Conservation (phyloP, 2,113 vertebrate genomes). For the Pseudopipra pipra region DNA sequence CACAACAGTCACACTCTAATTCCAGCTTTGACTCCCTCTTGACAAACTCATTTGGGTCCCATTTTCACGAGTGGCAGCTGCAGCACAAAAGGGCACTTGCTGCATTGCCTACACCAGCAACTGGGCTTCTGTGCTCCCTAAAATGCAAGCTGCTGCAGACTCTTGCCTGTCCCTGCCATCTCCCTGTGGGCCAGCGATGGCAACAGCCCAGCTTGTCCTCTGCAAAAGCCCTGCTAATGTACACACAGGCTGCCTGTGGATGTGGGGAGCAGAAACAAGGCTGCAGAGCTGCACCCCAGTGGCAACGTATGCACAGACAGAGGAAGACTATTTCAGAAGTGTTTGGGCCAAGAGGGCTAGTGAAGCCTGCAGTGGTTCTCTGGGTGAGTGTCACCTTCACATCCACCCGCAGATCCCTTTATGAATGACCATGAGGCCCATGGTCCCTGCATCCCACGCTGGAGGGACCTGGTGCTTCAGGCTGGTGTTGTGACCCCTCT, state of each 20-base stretch:
- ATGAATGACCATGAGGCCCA: neutral
- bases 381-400: neutral
- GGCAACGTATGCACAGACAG: neutral
- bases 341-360: neutral
- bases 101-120: accelerated
- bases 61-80: neutral
- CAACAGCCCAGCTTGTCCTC: neutral
- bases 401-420: neutral
- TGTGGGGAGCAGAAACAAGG: neutral
- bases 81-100: neutral
- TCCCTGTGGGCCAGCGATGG: neutral
- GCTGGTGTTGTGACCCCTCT: neutral
- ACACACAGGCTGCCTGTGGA: accelerated
- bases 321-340: neutral
- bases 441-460: neutral
- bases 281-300: neutral
- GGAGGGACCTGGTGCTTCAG: neutral
- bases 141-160: neutral
- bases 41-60: neutral
- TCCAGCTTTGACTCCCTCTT: neutral
- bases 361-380: neutral
- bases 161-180: neutral
- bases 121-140: accelerated
- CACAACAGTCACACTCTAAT: neutral
- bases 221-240: neutral